Conservation (phyloP, 2,113 vertebrate species). For the Gasterosteus aculeatus region DNA sequence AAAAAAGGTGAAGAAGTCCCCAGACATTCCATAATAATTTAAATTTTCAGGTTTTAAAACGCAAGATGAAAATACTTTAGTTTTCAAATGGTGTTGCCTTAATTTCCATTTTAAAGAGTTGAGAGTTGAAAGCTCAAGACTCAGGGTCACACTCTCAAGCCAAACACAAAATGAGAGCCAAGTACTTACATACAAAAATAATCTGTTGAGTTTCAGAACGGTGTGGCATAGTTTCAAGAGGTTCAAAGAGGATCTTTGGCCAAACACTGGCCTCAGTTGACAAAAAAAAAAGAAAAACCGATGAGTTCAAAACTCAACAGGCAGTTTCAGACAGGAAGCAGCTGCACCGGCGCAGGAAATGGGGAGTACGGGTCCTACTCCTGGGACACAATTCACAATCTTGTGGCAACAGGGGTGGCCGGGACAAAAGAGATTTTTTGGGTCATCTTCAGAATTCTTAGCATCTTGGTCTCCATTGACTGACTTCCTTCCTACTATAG, state of each 20-base stretch:
- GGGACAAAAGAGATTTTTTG: constrained; percentile 70
- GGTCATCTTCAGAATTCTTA: constrained; percentile 70
- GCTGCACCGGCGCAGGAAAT: constrained; percentile 80
- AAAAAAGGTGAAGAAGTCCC: not conserved
- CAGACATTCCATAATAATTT: not conserved
- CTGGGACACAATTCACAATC: constrained; percentile 79
- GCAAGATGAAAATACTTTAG: not conserved
- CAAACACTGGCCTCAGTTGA: constrained; percentile 41
- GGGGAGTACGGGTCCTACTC: constrained; percentile 58
- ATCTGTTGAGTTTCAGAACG: constrained; percentile 42
- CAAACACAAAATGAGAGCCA: constrained; percentile 9
- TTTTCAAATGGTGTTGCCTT: not conserved
- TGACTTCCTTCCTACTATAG: constrained; percentile 65
- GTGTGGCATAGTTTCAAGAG: constrained; percentile 43
- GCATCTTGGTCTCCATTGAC: constrained; percentile 55
- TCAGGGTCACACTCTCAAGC: not conserved
- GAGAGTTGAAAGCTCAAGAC: constrained; percentile 4
- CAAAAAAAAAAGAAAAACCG: constrained; percentile 19
- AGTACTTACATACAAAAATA: constrained; percentile 30
- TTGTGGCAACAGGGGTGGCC: constrained; percentile 57
- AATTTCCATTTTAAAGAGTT: not conserved
- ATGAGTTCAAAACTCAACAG: constrained; percentile 68
- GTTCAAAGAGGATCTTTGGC: constrained; percentile 24
- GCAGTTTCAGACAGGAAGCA: constrained; percentile 83
- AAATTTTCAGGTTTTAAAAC: not conserved